Evolutionary conservation across 2,797 vertebrate species (phyloP).

Genomic region (Microtus agrestis): DNA sequence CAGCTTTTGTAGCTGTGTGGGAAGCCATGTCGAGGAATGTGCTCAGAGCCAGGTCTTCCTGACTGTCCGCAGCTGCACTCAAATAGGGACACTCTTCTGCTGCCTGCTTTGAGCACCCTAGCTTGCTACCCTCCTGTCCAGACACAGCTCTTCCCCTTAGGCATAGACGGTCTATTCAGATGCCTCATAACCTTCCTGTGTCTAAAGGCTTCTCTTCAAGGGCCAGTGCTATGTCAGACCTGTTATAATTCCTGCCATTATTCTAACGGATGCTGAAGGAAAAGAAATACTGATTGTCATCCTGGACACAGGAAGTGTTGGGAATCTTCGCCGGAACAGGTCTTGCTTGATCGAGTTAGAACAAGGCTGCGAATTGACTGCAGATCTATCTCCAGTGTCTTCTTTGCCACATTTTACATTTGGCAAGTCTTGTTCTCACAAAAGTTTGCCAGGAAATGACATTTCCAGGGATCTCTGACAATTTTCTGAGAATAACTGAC

Average conservation of each 20-base stretch:
- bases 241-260: background rate
- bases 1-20: background rate
- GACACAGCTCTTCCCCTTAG: background rate
- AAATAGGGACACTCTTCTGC: background rate
- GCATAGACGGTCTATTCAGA: background rate
- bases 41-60: background rate
- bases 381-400: background rate
- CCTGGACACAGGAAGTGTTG: background rate
- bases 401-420: background rate
- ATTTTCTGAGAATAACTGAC: background rate
- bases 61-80: fast-evolving
- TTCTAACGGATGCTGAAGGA: background rate
- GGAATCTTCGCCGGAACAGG: background rate
- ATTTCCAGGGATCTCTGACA: constrained; percentile 43
- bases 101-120: fast-evolving
- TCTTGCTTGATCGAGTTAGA: background rate
- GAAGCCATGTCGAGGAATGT: fast-evolving
- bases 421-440: background rate
- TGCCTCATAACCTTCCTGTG: background rate
- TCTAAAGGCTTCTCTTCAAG: background rate
- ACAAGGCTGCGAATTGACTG: background rate
- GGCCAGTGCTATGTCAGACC: too few species aligned
- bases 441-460: constrained; percentile 46
- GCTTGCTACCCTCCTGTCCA: background rate
- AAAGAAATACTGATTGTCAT: fast-evolving